Conservation (phyloP, 2,797 vertebrate species). For the Taenioides sp. region DNA sequence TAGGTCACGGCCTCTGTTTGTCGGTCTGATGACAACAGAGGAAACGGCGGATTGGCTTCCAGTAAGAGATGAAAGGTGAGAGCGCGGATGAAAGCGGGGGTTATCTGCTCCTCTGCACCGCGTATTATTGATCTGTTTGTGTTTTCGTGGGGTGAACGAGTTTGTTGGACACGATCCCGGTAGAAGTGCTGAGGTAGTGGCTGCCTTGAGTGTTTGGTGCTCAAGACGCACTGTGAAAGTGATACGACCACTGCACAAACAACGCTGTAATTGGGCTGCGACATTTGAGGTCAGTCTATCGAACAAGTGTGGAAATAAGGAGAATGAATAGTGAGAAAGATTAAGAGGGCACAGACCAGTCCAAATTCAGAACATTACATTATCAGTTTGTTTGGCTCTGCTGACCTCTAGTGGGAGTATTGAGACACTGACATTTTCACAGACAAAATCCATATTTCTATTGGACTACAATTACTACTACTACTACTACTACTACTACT, state of each 20-base stretch:
- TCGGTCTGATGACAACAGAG: conserved; percentile 59
- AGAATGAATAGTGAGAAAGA: conserved; percentile 10
- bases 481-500: too few species aligned
- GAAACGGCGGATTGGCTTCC: conserved; percentile 69
- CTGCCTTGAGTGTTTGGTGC: conserved; percentile 44
- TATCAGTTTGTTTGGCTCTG: conserved; percentile 19
- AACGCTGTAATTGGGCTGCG: conserved; percentile 41
- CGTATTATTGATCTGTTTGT: conserved; percentile 70
- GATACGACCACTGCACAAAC: conserved; percentile 22
- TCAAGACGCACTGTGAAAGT: conserved; percentile 6
- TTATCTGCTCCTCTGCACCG: conserved; percentile 64
- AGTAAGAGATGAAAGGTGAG: conserved; percentile 75
- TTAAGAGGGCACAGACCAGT: conserved; percentile 16
- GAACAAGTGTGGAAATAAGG: conserved; percentile 21
- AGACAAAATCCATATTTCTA: not conserved
- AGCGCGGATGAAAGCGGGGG: conserved; percentile 67
- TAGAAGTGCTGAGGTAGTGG: conserved; percentile 70
- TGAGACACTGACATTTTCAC: not conserved
- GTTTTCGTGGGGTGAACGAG: conserved; percentile 68
- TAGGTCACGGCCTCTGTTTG: conserved; percentile 60
- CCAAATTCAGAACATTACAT: not conserved
- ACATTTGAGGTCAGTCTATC: conserved; percentile 37
- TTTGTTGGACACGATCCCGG: conserved; percentile 71
- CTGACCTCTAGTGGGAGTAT: conserved; percentile 46
- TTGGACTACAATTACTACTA: too few species aligned